phyloP scores from a whole-genome alignment of 2,888 invertebrate species.

The Eueremaeus valkanovi region DNA sequence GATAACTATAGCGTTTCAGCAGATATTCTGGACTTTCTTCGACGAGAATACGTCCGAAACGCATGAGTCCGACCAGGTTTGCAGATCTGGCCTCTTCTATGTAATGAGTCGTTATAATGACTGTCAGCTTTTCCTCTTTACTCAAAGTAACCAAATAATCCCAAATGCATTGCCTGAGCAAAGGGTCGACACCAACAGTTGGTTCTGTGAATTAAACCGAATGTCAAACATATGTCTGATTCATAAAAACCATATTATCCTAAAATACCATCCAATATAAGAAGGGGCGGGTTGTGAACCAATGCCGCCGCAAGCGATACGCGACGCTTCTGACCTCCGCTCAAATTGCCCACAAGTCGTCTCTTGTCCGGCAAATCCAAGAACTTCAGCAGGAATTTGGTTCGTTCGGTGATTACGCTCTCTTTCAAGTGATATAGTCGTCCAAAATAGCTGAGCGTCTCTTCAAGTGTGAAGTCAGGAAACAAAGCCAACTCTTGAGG shows the following conservation, averaged over 20 bases:
- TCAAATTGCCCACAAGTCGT: slow-evolving; percentile 51
- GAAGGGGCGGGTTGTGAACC: slow-evolving; percentile 51
- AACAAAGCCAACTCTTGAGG: slow-evolving; percentile 57
- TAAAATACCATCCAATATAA: slow-evolving; percentile 40
- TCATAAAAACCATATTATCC: not conserved
- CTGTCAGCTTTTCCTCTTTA: slow-evolving; percentile 82
- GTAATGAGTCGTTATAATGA: slow-evolving; percentile 91
- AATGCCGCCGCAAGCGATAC: slow-evolving; percentile 53
- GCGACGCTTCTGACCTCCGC: slow-evolving; percentile 53
- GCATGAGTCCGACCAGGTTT: slow-evolving; percentile 51
- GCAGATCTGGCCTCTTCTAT: slow-evolving; percentile 74
- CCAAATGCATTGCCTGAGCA: slow-evolving; percentile 66
- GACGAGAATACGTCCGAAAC: slow-evolving; percentile 52
- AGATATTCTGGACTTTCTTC: slow-evolving; percentile 51
- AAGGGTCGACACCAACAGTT: slow-evolving; percentile 55
- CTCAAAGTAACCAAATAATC: slow-evolving; percentile 85
- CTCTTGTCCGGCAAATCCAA: slow-evolving; percentile 52
- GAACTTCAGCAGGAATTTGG: slow-evolving; percentile 53
- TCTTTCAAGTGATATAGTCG: slow-evolving; percentile 52
- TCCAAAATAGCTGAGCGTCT: slow-evolving; percentile 54
- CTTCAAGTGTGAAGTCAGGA: slow-evolving; percentile 52
- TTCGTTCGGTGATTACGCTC: slow-evolving; percentile 48
- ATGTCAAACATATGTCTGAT: not conserved
- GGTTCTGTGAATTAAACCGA: slow-evolving; percentile 52
- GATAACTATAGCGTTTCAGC: slow-evolving; percentile 43